Percentiles rank a stretch among this genome's conserved stretches.
These are phyloP conservation scores for Catajapyx aquilonaris DNA, from an alignment of 1,140 invertebrate genomes.

Conservation along the genomic window DNA sequence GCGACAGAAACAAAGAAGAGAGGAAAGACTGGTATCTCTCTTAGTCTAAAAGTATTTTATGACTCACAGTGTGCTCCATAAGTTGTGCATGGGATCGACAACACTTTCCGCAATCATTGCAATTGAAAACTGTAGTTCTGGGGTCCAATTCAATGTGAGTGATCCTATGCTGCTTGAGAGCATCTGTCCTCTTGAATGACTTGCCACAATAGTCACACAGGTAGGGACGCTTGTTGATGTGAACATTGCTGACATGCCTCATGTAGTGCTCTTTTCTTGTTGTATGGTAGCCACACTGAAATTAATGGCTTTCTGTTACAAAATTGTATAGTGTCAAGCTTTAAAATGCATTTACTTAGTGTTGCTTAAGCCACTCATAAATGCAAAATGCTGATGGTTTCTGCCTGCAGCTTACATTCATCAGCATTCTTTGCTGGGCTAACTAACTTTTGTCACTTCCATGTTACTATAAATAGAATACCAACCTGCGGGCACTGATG, in stretches of 20 bases:
- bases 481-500: neutral
- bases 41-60: too few relatives aligned
- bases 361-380: neutral
- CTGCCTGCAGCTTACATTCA: neutral
- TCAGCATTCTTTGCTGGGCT: neutral
- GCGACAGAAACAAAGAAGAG: too few relatives aligned
- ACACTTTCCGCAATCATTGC: conserved; percentile 18
- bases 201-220: conserved; percentile 24
- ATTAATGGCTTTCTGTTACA: neutral
- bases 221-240: conserved; percentile 19
- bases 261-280: conserved; percentile 19
- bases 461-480: conserved; percentile 12
- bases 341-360: neutral
- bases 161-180: conserved; percentile 19
- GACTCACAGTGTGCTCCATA: conserved; percentile 11
- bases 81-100: conserved; percentile 21
- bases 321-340: neutral
- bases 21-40: too few relatives aligned
- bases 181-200: conserved; percentile 22
- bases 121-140: conserved; percentile 5
- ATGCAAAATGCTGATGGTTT: neutral
- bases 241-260: conserved; percentile 20
- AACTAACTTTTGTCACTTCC: neutral
- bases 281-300: conserved; percentile 17
- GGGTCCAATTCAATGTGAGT: conserved; percentile 14